Evolutionary conservation across 2,888 invertebrate species (phyloP).

Genomic region (Bimastos eiseni): DNA sequence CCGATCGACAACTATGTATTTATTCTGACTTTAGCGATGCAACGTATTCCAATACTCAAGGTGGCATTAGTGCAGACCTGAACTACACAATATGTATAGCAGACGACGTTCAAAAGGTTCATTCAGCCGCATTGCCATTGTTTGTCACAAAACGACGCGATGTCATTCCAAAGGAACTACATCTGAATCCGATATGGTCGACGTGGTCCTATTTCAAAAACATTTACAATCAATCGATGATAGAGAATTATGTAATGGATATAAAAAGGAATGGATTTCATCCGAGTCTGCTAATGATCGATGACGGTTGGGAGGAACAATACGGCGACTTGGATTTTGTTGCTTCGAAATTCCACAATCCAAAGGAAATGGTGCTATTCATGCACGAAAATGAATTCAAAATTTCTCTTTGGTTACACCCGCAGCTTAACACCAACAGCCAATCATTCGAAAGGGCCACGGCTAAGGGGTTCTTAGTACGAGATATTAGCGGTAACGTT

Average conservation of each 20-base stretch:
- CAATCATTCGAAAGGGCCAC: constrained; percentile 74
- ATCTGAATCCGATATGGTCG: constrained; percentile 82
- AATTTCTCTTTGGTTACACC: constrained; percentile 73
- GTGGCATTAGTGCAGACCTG: constrained; percentile 35
- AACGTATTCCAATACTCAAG: background rate
- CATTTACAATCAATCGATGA: constrained; percentile 68
- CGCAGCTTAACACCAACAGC: constrained; percentile 81
- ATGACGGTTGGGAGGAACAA: constrained; percentile 81
- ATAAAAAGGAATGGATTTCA: constrained; percentile 48
- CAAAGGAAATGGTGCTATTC: constrained; percentile 68
- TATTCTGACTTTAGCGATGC: constrained; percentile 25
- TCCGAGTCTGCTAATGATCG: constrained; percentile 69
- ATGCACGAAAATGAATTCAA: constrained; percentile 70
- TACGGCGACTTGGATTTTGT: constrained; percentile 83
- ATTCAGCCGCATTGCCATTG: constrained; percentile 69
- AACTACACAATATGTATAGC: constrained; percentile 70
- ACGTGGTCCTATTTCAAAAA: constrained; percentile 79
- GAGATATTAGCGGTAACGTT: constrained; percentile 25
- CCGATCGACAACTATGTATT: constrained; percentile 64
- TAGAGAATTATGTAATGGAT: constrained; percentile 40
- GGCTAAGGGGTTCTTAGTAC: constrained; percentile 24
- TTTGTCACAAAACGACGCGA: background rate
- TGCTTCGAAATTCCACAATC: constrained; percentile 72
- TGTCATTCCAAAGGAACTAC: constrained; percentile 65
- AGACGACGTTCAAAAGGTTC: constrained; percentile 68